phyloP scores from a whole-genome alignment of 35 echinoderm and acorn worm species.

The Acanthaster planci region DNA sequence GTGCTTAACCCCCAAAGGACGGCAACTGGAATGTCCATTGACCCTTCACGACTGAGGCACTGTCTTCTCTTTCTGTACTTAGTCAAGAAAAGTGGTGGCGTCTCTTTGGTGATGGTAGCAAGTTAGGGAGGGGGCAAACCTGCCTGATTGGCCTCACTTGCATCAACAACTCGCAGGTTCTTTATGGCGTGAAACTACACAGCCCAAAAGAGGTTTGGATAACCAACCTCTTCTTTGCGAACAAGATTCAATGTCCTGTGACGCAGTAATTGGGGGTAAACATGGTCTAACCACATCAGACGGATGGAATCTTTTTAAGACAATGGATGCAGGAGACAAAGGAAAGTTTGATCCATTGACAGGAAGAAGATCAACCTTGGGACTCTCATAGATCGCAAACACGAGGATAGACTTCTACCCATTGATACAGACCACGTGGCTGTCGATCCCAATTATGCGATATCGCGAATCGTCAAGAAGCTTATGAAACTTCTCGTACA shows the following conservation, averaged over 20 bases:
- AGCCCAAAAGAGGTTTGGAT: too few species aligned
- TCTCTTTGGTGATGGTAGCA: too few species aligned
- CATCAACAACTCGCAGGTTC: too few species aligned
- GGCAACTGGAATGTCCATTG: constrained; percentile 27
- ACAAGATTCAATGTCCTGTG: constrained; percentile 10
- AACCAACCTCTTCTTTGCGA: neutral
- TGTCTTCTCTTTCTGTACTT: constrained; percentile 38
- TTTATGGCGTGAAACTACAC: too few species aligned
- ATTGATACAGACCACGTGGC: constrained; percentile 33
- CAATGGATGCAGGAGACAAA: constrained; percentile 1
- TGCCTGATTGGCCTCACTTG: too few species aligned
- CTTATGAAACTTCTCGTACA: neutral
- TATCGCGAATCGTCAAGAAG: constrained; percentile 40
- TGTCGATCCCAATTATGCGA: constrained; percentile 33
- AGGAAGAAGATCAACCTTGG: constrained; percentile 17
- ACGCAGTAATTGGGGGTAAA: too few species aligned
- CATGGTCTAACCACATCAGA: too few species aligned
- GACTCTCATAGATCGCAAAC: constrained; percentile 19
- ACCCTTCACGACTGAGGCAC: neutral
- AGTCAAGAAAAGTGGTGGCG: constrained; percentile 33
- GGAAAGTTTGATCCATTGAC: neutral
- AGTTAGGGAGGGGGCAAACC: too few species aligned
- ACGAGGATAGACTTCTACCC: constrained; percentile 10
- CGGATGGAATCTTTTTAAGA: too few species aligned
- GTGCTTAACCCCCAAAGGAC: neutral